Evolutionary conservation across 2,113 vertebrate genomes (phyloP).

Genomic region (Phalacrocorax brasilianus): DNA sequence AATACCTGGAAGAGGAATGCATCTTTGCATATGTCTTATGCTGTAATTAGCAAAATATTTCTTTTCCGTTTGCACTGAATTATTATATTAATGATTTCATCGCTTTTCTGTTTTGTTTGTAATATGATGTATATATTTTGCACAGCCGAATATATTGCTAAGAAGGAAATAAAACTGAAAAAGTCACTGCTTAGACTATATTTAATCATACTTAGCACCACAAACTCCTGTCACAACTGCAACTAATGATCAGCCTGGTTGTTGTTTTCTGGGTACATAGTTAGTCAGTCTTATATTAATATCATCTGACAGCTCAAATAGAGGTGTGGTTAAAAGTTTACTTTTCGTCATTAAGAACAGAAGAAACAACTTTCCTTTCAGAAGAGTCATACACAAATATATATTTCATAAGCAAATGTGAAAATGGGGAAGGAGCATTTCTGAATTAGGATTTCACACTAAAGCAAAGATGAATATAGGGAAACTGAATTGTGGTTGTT

Average conservation of each 20-base stretch:
- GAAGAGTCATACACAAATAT: neutral
- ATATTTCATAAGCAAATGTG: neutral
- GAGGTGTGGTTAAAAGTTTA: neutral
- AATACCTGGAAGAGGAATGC: neutral
- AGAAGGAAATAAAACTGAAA: neutral
- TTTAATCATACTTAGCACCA: conserved; percentile 35
- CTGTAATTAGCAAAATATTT: neutral
- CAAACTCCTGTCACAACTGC: neutral
- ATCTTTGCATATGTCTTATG: neutral
- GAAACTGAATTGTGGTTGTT: neutral
- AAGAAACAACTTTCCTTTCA: neutral
- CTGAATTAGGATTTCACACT: neutral
- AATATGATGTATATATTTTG: neutral
- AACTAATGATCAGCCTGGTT: neutral
- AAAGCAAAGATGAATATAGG: neutral
- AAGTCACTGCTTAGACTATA: conserved; percentile 6
- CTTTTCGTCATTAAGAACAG: neutral
- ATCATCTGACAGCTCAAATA: neutral
- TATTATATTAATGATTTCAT: neutral
- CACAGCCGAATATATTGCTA: neutral
- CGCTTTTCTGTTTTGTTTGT: neutral
- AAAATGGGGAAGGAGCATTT: neutral
- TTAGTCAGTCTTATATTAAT: neutral
- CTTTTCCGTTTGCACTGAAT: neutral
- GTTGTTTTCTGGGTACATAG: neutral